A percentile compares a stretch with the other conserved stretches of the same genome.
Conservation (phyloP, 1,140 invertebrate species). For the Micrasema minimum region DNA sequence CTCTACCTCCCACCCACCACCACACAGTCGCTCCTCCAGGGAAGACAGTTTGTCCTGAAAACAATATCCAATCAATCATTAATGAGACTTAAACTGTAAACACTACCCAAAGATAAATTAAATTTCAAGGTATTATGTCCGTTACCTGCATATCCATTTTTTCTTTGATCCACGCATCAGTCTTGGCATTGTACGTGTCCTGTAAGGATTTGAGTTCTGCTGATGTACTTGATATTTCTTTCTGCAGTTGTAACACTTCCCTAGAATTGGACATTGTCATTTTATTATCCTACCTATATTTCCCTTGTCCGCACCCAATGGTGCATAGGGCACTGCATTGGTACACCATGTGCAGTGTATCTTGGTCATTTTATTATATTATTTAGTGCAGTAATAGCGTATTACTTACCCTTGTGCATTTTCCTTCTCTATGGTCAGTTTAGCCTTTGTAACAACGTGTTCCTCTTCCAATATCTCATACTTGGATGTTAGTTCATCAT, state of each 20-base stretch:
- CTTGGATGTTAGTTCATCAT: constrained; percentile 82
- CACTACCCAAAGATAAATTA: too few species aligned
- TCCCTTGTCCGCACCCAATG: too few species aligned
- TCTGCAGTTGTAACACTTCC: constrained; percentile 61
- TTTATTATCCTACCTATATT: too few species aligned
- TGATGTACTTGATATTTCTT: constrained; percentile 71
- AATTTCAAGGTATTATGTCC: too few species aligned
- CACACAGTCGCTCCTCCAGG: constrained; percentile 71
- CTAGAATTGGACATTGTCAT: constrained; percentile 50
- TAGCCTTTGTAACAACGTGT: constrained; percentile 80
- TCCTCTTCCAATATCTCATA: constrained; percentile 87
- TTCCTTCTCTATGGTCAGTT: constrained; percentile 82
- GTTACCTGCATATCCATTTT: constrained; percentile 78
- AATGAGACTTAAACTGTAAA: too few species aligned
- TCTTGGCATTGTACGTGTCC: constrained; percentile 75
- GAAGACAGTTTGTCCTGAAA: constrained; percentile 74
- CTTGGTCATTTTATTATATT: too few species aligned
- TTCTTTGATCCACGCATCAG: constrained; percentile 80
- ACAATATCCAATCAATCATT: background rate
- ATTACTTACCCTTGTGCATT: constrained; percentile 65
- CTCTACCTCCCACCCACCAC: constrained; percentile 71
- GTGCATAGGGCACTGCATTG: too few species aligned
- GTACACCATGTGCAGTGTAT: too few species aligned
- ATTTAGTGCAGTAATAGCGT: background rate
- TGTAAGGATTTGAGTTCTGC: constrained; percentile 75